Evolutionary conservation across 2,888 invertebrate genomes (phyloP), one percentile per base, ranked within the genome.

Genomic region (Tetragnatha montana): DNA sequence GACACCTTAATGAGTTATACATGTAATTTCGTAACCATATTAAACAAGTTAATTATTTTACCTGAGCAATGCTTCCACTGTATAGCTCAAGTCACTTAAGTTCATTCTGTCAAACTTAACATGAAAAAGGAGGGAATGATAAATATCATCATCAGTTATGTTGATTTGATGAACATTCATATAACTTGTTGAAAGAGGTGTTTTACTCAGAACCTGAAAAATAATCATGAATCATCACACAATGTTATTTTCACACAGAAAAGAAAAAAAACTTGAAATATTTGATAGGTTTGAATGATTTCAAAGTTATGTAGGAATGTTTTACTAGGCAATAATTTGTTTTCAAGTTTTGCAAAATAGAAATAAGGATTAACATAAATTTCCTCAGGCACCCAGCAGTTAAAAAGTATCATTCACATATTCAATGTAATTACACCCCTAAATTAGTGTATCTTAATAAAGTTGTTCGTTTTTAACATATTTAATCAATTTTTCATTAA

Each of bases 121-220:
- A 35, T 85, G 78, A 47, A 91, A 82, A 8, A 85, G 22, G 22
- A 87, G 69, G n/a, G 91, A 73, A 51, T 89, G 68, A 71, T 79
- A 17, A 19, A 87, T n/a, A 35, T 89, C 76, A 22, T 83, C 83
- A 49, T 91, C 78, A 6, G 89, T 83, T 22, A 91, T 75, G 73
- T 91, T 91, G 49, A 91, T 69, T 70, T 70, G 21, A 80, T 91
- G 88, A 17, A 89, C 49, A 80, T 91, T 79, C 49, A 87, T 80
- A 14, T 49, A 22, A 35, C 87, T 35, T 17, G 49, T 69, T 17
- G 12, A n/a, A n/a, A 90, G 19, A 19, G 60, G 14, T 8, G 75
- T 7, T 49, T 74, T 71, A 19, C 69, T 75, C 12, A 12, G 1
- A 12, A 68, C 51, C 89, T 90, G 35, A 6, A 49, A 76, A 76